Evolutionary conservation across 2,888 invertebrate genomes (phyloP).

Genomic region (Eupsilia transversa): DNA sequence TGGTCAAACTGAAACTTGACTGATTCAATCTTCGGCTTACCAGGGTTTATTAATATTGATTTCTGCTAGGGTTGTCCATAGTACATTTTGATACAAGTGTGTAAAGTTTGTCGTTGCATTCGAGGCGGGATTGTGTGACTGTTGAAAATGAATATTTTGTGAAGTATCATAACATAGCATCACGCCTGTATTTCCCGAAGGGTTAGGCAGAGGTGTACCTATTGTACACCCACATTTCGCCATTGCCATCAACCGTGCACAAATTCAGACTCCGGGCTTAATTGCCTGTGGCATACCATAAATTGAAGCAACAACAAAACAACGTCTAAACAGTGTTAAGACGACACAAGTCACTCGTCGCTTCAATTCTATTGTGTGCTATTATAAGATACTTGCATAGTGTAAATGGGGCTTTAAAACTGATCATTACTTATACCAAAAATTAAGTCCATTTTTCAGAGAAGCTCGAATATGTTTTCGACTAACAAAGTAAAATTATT

Average conservation of each 20-base stretch:
- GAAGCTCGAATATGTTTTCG: background rate
- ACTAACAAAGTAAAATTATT: conserved; percentile 2
- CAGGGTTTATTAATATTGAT: background rate
- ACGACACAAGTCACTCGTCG: too few relatives aligned
- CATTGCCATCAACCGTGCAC: too few relatives aligned
- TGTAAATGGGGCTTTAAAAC: background rate
- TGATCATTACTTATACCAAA: too few relatives aligned
- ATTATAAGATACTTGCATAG: background rate
- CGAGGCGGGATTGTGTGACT: background rate
- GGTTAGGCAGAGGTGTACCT: too few relatives aligned
- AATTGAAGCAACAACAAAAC: background rate
- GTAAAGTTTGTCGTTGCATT: background rate
- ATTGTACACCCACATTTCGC: too few relatives aligned
- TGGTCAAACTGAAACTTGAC: conserved; percentile 15
- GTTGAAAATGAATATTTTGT: background rate
- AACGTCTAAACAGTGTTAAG: background rate
- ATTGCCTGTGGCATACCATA: background rate
- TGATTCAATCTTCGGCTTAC: conserved; percentile 21
- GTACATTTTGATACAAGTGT: background rate
- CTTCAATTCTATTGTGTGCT: too few relatives aligned
- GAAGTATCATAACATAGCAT: background rate
- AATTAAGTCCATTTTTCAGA: background rate
- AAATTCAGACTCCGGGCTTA: too few relatives aligned
- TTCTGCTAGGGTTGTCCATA: background rate
- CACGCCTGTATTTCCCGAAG: too few relatives aligned